Percentiles rank a stretch among this genome's conserved stretches.
Evolutionary conservation across 2,797 vertebrate genomes (phyloP).

Genomic region (Sebastes nivosus): DNA sequence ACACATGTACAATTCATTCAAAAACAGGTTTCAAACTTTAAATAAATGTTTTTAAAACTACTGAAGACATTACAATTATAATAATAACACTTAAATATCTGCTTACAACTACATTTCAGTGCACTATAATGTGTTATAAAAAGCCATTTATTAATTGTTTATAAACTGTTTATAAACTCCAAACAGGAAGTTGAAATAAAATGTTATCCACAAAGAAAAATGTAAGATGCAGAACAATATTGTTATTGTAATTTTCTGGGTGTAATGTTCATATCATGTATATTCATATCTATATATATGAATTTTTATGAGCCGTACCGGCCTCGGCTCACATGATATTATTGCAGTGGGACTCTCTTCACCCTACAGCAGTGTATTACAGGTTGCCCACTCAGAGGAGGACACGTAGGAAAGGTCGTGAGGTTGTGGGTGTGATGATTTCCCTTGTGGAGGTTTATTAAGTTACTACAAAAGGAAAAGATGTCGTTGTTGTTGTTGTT

Average conservation of each 20-base stretch:
- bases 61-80: no score
- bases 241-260: not conserved
- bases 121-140: not conserved
- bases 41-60: not conserved
- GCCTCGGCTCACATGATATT: not conserved
- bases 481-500: not conserved
- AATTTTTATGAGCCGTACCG: not conserved
- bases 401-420: not conserved
- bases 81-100: no score
- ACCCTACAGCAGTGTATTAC: not conserved
- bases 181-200: not conserved
- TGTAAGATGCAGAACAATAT: not conserved
- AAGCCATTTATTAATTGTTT: not conserved
- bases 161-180: not conserved
- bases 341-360: not conserved
- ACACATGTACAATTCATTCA: no score
- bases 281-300: not conserved
- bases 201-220: not conserved
- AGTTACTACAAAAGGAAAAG: not conserved
- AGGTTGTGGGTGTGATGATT: slow-evolving; percentile 3
- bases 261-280: not conserved
- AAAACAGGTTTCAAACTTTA: not conserved
- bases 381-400: not conserved
- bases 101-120: not conserved
- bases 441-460: slow-evolving; percentile 11